Evolutionary conservation across 2,888 invertebrate species (phyloP), one percentile per base, ranked within the genome.

Genomic region (Drosophila falleni): DNA sequence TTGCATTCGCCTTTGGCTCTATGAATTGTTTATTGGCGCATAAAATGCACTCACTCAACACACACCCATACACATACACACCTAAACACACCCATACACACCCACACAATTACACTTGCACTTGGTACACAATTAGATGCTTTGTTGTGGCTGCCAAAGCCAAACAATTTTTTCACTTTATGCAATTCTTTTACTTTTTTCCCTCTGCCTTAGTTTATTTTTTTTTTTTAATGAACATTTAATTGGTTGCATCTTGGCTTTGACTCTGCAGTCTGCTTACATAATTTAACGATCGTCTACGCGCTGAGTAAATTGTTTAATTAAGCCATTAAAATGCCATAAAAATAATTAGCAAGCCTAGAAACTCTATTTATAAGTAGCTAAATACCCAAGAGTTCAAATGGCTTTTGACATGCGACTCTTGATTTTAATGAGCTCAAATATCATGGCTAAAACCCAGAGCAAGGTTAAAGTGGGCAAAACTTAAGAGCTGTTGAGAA

Each of bases 281-380:
- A 78, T 86, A 86, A 88, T 89, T 88, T 75, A 86, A 86, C 82
- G 82, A 78, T 81, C 66, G 61, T 53, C 62, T 50, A 23, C 41
- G 78, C 58, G 54, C 58, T 78, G 51, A 88, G 87, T 68, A 82
- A 88, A 88, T 88, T 88, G 89, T 89, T 86, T 86, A 82, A 86
- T 86, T 86, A 88, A 86, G 83, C 76, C 82, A 89, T 86, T 86
- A 86, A 86, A 86, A 76, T 61, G 74, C 80, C 71, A 89, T 88
- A 86, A 88, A 88, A 80, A 89, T 89, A 78, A 84, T 80, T 74
- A 83, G 51, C 58, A 73, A 50, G 85, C 87, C 71, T 60, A 71
- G 58, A 58, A 16, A 31, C 31, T 49, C 23, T 51, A n/a, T 9
- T 6, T 35, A 42, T 29, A 26, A 54, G 16, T 54, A 29, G 41